Base-by-base conservation (phyloP, 2,888 invertebrate species). In the Thera obeliscata region DNA sequence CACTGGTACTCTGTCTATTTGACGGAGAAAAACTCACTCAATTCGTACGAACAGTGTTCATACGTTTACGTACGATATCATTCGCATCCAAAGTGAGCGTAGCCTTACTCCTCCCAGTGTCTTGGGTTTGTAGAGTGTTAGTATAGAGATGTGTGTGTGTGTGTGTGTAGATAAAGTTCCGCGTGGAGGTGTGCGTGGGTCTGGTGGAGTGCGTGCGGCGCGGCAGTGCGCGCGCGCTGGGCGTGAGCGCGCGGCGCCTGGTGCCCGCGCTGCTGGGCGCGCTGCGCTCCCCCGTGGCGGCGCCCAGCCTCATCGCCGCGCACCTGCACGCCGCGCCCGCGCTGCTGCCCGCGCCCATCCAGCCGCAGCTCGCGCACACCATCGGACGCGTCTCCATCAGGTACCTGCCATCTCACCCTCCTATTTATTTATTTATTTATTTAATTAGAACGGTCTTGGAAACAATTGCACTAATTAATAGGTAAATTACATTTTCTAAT, bases 281-380 rank as follows among this genome's bases (percentile, higher is more conserved):
- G 69, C 90, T 98, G 72, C 94, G 95, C 62, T 97, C 97, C 33
- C 97, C 98, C 0, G 88, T 98, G 50, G 96, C 97, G 6, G 97
- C 98, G 6, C 95, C 96, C 0, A 89, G 94, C 11, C 88, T 96
- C 69, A 94, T 95, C 5, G 90, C 94, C 66, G 88, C 97, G 4
- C 96, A 95, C 82, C 8, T 87, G 92, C 55, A 62, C 90, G 98
- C 46, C 57, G 94, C 95, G 6, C 83, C 80, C 56, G 87, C 87
- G 52, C 82, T 91, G 79, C 82, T 89, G 77, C 88, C 56, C 49
- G 1, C 6, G 22, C 50, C 4, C 22, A 4, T 91, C 79, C 82
- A 89, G 77, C 52, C 89, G 12, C 78, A 87, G 2, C 85, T 92
- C 56, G 74, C 84, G 2, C 84, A 88, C 50, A 86, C 95, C 8